These are phyloP conservation scores for Nanorana parkeri DNA, from an alignment of 2,113 vertebrate genomes.

Conservation along the genomic window DNA sequence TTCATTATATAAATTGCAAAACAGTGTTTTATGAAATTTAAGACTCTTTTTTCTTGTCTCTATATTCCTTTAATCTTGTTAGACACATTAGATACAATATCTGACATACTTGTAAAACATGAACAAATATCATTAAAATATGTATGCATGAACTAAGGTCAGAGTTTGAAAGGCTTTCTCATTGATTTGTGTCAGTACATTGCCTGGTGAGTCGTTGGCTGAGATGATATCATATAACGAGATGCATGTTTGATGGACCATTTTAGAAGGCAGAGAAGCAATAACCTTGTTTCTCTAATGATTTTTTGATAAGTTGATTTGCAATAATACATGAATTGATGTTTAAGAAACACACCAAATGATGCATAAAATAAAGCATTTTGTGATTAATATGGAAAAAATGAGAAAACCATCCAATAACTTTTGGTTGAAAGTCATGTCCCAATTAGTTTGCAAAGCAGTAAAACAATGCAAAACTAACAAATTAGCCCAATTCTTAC, in stretches of 20 bases:
- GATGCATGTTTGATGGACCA: conserved; percentile 24
- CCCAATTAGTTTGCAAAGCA: neutral
- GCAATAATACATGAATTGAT: conserved; percentile 24
- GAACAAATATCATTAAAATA: conserved; percentile 48
- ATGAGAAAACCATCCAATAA: neutral
- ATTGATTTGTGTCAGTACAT: conserved; percentile 34
- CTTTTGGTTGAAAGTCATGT: conserved; percentile 3
- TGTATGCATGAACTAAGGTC: conserved; percentile 42
- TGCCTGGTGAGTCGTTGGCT: conserved; percentile 9
- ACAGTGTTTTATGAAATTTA: conserved; percentile 4
- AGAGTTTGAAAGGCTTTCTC: conserved; percentile 42
- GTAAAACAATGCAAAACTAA: neutral
- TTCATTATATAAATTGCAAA: conserved; percentile 33
- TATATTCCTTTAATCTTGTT: conserved; percentile 41
- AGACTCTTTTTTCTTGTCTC: neutral
- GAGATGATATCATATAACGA: conserved; percentile 30
- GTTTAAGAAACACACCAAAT: conserved; percentile 15
- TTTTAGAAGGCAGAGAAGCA: conserved; percentile 14
- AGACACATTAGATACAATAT: conserved; percentile 21
- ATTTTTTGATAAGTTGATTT: conserved; percentile 37
- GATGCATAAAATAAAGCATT: conserved; percentile 2
- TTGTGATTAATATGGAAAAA: conserved; percentile 10
- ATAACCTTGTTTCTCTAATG: conserved; percentile 16
- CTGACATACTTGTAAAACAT: conserved; percentile 43
- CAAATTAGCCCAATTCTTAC: too few relatives aligned